Evolutionary conservation across 2,113 vertebrate species (phyloP), one percentile per base, ranked within the genome.

Genomic region (Hippocampus comes): DNA sequence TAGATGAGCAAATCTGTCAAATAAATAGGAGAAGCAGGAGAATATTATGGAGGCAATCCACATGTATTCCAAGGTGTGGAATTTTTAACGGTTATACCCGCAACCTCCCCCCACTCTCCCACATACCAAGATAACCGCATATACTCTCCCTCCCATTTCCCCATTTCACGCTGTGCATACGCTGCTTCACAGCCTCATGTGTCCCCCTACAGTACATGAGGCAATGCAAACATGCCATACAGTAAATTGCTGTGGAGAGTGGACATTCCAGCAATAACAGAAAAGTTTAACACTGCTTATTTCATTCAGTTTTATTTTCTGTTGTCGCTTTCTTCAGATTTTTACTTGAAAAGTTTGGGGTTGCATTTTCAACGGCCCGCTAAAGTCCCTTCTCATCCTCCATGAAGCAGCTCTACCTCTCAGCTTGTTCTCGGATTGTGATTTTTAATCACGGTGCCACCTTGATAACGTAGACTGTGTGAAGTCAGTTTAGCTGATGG

Each of bases 11-110:
- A 73, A 57, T 56, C 51, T 48, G 5, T 66, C 23, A 49, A 68
- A 9, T 68, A 43, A 38, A 72, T 42, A 11, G 73, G 74, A 77
- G 63, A 61, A 71, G 15, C 15, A 56, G 67, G 72, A 64, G 34
- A 61, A 77, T 79, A 72, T 73, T 68, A 67, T 72, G 56, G 67
- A 46, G 78, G 42, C 43, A 48, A 78, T 80, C 67, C 75, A 78
- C 78, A 77, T 87, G 85, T 89, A 70, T 84, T 90, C 70, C 80
- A 89, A 87, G 86, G 86, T 90, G 88, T 87, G 89, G 89, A 91
- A 89, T 89, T 87, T 88, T 76, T 76, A 90, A 91, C 84, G 79
- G 88, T 88, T 73, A 78, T 77, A 79, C 59, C 72, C 63, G 70
- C 51, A 25, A 73, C 83, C 84, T 70, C 82, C 85, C 81, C 84